A percentile compares a stretch with the other conserved stretches of the same genome.
phyloP scores from a whole-genome alignment of 2,113 vertebrate genomes.

The Sorex araneus region DNA sequence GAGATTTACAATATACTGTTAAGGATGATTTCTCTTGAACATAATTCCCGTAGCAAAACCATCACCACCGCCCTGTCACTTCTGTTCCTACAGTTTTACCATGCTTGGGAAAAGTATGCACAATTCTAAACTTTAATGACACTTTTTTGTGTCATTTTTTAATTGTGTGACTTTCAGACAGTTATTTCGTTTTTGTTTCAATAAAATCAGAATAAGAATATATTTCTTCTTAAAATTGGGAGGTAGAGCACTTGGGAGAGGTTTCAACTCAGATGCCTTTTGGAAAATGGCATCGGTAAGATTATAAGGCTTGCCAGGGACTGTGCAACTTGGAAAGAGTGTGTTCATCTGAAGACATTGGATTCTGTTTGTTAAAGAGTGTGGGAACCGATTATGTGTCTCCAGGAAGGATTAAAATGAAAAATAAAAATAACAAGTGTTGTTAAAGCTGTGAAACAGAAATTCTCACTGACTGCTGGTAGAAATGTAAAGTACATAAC shows the following conservation, averaged over 20 bases:
- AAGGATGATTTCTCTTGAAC: no score
- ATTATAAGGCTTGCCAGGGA: neutral
- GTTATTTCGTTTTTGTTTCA: slow-evolving; percentile 31
- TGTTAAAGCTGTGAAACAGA: neutral
- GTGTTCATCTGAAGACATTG: neutral
- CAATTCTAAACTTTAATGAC: neutral
- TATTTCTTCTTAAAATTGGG: slow-evolving; percentile 40
- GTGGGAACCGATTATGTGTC: neutral
- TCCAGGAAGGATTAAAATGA: neutral
- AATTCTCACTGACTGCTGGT: neutral
- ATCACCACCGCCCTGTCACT: no score
- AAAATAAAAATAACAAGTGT: neutral
- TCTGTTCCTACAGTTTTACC: neutral
- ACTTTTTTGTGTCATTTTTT: neutral
- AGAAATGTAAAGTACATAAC: neutral
- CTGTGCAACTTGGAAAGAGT: neutral
- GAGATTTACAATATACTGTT: no score
- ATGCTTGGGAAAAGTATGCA: neutral
- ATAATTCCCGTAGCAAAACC: no score
- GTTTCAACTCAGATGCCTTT: slow-evolving; percentile 27
- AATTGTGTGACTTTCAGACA: neutral
- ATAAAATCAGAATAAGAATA: neutral
- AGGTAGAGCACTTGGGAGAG: neutral
- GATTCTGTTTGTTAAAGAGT: neutral
- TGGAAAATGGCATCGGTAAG: neutral